Evolutionary conservation across 1,140 invertebrate genomes (phyloP), one percentile per base, ranked within the genome.

Genomic region (Scaptomyza graminum): DNA sequence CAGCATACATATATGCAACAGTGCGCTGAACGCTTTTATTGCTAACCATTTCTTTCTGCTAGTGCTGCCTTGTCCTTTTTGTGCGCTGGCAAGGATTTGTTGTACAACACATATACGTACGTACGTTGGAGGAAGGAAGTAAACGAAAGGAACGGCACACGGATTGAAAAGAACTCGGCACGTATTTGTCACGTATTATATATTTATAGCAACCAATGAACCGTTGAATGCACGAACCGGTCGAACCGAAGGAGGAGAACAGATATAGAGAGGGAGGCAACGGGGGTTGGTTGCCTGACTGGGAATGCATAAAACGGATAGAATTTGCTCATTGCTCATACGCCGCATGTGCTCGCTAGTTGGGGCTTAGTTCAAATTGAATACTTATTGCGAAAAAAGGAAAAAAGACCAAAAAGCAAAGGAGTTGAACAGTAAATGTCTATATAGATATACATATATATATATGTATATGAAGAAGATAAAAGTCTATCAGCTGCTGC

Each of bases 161-260:
- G 82, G 79, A 85, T 85, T 85, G 82, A 85, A 87, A 83, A 79
- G 82, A 87, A 83, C 83, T 87, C 82, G 84, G 83, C 82, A 87
- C 82, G 82, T 87, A 87, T 87, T 87, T 87, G 83, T 87, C 82
- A 87, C 82, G 82, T 87, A 87, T 87, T 87, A 87, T 87, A 87
- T 87, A 87, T 87, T 87, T 87, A 87, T 87, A 88, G 83, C 83
- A 88, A 88, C 78, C 82, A 87, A 87, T 87, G 82, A 85, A 85
- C 82, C 82, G 79, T 85, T 88, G 82, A 87, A 87, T 88, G 83
- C 82, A 88, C 77, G 82, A 65, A 44, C 62, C 62, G 9, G n/a
- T 34, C 44, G 18, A 25, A 37, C 15, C 12, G 25, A 31, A 22
- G 18, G 18, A 22, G 0, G 22, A n/a, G 13, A 1, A 5, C 13